These are phyloP conservation scores for Temnothorax curvispinosus DNA, from an alignment of 1,140 invertebrate genomes.

Conservation along the genomic window DNA sequence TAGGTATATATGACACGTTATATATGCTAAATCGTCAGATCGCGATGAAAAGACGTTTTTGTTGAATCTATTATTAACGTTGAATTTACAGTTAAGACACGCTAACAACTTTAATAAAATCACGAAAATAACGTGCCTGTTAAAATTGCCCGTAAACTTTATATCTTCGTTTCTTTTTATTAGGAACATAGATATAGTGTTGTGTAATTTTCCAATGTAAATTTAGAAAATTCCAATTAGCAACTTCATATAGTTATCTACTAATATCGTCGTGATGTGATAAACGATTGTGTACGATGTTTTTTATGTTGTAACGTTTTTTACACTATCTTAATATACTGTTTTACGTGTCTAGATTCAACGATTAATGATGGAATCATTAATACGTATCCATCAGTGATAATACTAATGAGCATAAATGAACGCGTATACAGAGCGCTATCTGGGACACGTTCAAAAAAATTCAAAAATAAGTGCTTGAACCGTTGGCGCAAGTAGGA, in stretches of 20 bases:
- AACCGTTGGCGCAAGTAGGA: conserved; percentile 43
- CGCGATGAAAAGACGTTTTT: background rate
- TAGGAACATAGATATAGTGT: background rate
- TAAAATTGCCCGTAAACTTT: background rate
- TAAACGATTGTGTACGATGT: background rate
- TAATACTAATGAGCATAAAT: conserved; percentile 6
- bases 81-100: conserved; percentile 9
- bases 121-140: background rate
- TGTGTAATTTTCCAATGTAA: background rate
- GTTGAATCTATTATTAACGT: conserved; percentile 43
- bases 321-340: background rate
- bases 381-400: background rate
- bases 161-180: background rate
- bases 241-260: background rate
- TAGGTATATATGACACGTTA: conserved; percentile 50
- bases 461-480: conserved; percentile 43
- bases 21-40: conserved; percentile 53
- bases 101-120: background rate
- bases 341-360: conserved; percentile 21
- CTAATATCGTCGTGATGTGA: background rate
- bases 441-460: conserved; percentile 23
- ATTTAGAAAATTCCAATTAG: background rate
- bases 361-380: conserved; percentile 44
- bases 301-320: background rate
- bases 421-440: conserved; percentile 1